Conservation (phyloP, 2,888 invertebrate genomes). For the Eristalinus aeneus region DNA sequence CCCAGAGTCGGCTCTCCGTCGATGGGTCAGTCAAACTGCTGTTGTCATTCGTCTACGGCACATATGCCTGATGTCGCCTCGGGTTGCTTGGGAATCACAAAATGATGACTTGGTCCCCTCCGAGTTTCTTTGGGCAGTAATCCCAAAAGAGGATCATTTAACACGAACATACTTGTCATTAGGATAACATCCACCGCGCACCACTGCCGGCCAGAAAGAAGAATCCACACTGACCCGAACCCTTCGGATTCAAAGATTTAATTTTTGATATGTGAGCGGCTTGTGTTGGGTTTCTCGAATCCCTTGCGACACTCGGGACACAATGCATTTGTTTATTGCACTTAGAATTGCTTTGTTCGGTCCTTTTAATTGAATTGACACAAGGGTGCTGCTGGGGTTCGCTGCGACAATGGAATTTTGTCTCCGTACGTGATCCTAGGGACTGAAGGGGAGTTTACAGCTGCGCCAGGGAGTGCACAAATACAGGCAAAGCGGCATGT, state of each 20-base stretch:
- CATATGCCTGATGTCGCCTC: slow-evolving; percentile 57
- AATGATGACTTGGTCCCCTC: slow-evolving; percentile 24
- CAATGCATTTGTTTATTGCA: not conserved
- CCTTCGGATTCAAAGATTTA: slow-evolving; percentile 32
- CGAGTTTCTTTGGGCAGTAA: slow-evolving; percentile 27
- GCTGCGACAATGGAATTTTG: not conserved
- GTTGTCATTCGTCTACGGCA: slow-evolving; percentile 33
- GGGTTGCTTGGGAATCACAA: slow-evolving; percentile 57
- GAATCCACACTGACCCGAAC: not conserved
- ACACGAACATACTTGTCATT: slow-evolving; percentile 52
- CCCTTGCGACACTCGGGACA: slow-evolving; percentile 28
- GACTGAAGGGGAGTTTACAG: not conserved
- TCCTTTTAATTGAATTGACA: not conserved
- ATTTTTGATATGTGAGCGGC: slow-evolving; percentile 26
- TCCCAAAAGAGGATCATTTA: slow-evolving; percentile 47
- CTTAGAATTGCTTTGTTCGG: not conserved
- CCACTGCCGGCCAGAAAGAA: not conserved
- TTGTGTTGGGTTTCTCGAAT: slow-evolving; percentile 30
- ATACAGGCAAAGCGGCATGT: too few species aligned
- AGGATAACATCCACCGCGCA: not conserved
- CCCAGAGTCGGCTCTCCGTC: not conserved
- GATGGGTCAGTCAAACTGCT: slow-evolving; percentile 44
- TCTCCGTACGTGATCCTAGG: not conserved
- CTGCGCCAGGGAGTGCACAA: too few species aligned
- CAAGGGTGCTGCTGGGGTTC: not conserved